Percentiles rank a stretch among this genome's conserved stretches.
These are phyloP conservation scores for Peromyscus leucopus DNA, from an alignment of 2,113 vertebrate species.

Conservation along the genomic window DNA sequence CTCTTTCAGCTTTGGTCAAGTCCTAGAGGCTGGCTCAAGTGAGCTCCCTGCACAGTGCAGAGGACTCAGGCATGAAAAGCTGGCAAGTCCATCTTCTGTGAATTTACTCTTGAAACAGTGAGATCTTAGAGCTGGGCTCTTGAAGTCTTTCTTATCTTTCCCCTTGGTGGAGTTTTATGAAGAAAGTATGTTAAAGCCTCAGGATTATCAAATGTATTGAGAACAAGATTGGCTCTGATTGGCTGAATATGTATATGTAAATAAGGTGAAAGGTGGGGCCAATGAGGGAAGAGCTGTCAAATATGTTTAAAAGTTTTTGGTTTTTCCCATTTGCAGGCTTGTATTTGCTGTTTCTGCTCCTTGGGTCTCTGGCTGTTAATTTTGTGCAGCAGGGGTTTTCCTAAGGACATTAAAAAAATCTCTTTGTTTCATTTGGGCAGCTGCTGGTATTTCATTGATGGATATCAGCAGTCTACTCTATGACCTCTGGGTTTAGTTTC, in stretches of 20 bases:
- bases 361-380: background rate
- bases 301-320: no score
- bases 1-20: background rate
- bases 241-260: background rate
- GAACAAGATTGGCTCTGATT: background rate
- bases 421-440: background rate
- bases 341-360: background rate
- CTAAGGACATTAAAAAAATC: background rate
- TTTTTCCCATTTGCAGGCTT: background rate
- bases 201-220: background rate
- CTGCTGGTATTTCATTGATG: background rate
- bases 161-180: background rate
- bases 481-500: background rate
- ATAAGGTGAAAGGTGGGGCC: background rate
- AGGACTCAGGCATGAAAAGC: background rate
- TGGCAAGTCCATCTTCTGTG: background rate
- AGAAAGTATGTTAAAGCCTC: background rate
- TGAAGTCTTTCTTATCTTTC: no score
- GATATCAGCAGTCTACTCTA: background rate
- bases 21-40: background rate
- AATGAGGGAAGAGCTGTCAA: background rate
- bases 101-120: background rate
- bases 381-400: background rate
- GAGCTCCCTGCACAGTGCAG: background rate
- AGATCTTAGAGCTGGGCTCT: background rate